Conservation (phyloP, 2,113 vertebrate species). For the Bubo blakistoni region DNA sequence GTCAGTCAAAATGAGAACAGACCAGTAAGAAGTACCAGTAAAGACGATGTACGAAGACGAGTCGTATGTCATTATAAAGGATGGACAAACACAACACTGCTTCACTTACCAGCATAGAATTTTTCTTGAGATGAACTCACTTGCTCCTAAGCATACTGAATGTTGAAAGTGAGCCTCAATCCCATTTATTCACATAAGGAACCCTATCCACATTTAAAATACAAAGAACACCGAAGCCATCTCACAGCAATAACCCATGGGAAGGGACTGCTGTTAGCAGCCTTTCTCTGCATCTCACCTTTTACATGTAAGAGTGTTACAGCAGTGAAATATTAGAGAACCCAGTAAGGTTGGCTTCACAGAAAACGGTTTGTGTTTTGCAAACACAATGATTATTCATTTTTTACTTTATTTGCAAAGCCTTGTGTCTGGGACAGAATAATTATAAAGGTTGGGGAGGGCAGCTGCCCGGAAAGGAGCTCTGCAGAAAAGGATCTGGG, state of each 20-base stretch:
- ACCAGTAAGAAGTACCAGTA: neutral
- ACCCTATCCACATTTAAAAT: neutral
- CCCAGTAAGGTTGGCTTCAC: neutral
- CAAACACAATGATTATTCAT: neutral
- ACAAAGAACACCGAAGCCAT: neutral
- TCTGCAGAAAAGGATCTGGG: too few relatives aligned
- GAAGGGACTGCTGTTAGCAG: neutral
- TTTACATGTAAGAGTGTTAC: neutral
- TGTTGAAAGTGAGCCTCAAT: neutral
- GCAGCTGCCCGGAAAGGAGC: neutral
- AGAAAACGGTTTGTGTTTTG: neutral
- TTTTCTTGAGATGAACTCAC: neutral
- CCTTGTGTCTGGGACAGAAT: neutral
- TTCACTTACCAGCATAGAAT: neutral
- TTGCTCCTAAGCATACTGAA: neutral
- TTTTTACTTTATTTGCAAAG: neutral
- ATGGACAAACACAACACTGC: neutral
- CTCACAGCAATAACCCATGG: neutral
- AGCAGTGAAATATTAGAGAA: neutral
- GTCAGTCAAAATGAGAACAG: neutral
- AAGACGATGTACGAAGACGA: neutral
- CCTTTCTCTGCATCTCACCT: neutral
- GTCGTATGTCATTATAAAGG: neutral
- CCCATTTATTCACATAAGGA: neutral
- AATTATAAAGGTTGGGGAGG: neutral